Percentiles rank a stretch among this genome's conserved stretches.
Evolutionary conservation across 2,888 invertebrate genomes (phyloP).

Genomic region (Dasysyrphus tricinctus): DNA sequence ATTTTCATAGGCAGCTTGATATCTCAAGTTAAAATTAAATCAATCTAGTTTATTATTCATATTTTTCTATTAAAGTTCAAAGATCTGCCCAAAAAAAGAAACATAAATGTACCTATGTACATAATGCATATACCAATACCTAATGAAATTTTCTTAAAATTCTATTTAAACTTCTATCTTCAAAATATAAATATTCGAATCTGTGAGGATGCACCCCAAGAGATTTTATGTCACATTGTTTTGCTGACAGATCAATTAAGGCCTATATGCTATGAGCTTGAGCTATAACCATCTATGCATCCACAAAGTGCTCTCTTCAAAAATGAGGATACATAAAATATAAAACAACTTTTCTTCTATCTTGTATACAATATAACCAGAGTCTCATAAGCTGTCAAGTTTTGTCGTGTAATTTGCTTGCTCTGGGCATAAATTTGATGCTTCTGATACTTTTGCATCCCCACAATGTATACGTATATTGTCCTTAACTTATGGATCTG

Average conservation of each 20-base stretch:
- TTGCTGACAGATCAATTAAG: slow-evolving; percentile 39
- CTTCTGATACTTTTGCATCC: slow-evolving; percentile 6
- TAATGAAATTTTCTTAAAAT: too few species aligned
- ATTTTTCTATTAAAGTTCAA: too few species aligned
- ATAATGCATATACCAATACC: too few species aligned
- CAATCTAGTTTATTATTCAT: too few species aligned
- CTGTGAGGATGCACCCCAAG: slow-evolving; percentile 13
- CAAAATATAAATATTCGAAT: not conserved
- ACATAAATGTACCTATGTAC: too few species aligned
- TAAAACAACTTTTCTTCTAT: slow-evolving; percentile 9
- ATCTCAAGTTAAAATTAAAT: too few species aligned
- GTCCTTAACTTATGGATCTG: not conserved
- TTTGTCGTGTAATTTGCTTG: slow-evolving; percentile 36
- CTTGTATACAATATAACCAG: not conserved
- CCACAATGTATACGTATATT: not conserved
- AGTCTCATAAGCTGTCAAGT: slow-evolving; percentile 28
- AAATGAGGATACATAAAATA: slow-evolving; percentile 1
- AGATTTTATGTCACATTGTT: slow-evolving; percentile 23
- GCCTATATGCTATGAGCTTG: slow-evolving; percentile 1
- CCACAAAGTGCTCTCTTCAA: slow-evolving; percentile 1
- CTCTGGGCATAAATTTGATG: slow-evolving; percentile 30
- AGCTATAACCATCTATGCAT: not conserved
- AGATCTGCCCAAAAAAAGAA: too few species aligned
- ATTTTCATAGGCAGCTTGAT: too few species aligned
- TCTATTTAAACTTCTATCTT: not conserved